phyloP scores from a whole-genome alignment of 2,113 vertebrate species.

The Hipposideros armiger region DNA sequence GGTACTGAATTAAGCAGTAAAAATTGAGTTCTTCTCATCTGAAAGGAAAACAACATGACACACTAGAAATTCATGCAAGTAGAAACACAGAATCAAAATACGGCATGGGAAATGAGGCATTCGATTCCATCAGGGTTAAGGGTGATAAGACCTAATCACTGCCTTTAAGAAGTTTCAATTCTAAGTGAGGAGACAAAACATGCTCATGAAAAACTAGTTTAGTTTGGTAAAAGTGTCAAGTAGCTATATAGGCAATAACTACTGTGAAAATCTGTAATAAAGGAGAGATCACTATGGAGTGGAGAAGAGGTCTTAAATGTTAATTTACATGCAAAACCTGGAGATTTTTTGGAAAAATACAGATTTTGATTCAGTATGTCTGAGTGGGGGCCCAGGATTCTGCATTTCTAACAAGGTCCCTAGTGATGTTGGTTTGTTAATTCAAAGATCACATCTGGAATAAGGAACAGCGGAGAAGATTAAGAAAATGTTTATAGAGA shows the following conservation, averaged over 20 bases:
- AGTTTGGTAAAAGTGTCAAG: not conserved
- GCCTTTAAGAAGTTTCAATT: not conserved
- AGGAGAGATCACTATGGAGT: not conserved
- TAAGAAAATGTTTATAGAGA: not conserved
- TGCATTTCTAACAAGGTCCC: not conserved
- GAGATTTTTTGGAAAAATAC: conserved; percentile 7
- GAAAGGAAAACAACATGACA: not conserved
- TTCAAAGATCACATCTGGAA: not conserved
- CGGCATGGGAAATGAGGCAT: not conserved
- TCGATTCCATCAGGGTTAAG: not conserved
- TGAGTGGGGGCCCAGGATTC: not conserved
- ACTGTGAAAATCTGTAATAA: not conserved
- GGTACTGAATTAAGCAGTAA: not conserved
- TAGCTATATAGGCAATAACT: not conserved
- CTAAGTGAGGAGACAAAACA: not conserved
- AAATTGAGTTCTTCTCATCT: not conserved
- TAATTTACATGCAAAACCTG: not conserved
- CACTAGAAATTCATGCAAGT: not conserved
- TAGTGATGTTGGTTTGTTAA: not conserved
- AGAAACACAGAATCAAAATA: not conserved
- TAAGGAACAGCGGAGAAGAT: not conserved
- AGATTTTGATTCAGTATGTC: not conserved
- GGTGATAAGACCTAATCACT: not conserved
- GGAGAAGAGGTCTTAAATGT: not conserved
- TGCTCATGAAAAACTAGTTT: not conserved